Conservation (phyloP, 2,888 invertebrate species). For the Tachina lurida region DNA sequence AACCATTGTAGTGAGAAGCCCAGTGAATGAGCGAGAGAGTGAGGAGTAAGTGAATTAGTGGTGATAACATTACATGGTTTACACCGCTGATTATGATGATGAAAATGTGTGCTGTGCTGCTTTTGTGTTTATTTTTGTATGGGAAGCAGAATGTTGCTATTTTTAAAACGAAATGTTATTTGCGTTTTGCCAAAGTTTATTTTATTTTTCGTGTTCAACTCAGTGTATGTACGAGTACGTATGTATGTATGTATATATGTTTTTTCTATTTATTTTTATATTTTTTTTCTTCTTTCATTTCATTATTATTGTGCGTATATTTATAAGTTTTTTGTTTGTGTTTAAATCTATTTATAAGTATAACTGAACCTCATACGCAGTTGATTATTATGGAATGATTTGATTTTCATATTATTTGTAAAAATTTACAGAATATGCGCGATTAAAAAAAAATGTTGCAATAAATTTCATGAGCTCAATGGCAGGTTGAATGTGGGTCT, state of each 20-base stretch:
- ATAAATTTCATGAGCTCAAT: neutral
- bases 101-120: conserved; percentile 56
- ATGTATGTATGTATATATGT: conserved; percentile 3
- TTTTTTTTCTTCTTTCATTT: conserved; percentile 13
- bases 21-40: neutral
- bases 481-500: neutral
- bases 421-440: conserved; percentile 7
- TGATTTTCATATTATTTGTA: conserved; percentile 23
- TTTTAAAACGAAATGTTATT: conserved; percentile 66
- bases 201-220: conserved; percentile 40
- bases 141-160: conserved; percentile 56
- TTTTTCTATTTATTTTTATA: conserved; percentile 19
- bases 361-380: conserved; percentile 59
- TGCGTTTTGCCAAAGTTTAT: conserved; percentile 70
- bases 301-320: conserved; percentile 63
- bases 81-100: conserved; percentile 44
- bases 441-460: neutral
- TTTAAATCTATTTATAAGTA: conserved; percentile 61
- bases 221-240: conserved; percentile 2
- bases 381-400: conserved; percentile 41
- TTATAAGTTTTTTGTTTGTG: conserved; percentile 55
- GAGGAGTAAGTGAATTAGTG: conserved; percentile 7
- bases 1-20: neutral
- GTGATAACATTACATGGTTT: conserved; percentile 50
- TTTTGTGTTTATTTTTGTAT: conserved; percentile 58